These are phyloP conservation scores for Hypothenemus hampei DNA, from an alignment of 1,140 invertebrate genomes.

Conservation along the genomic window DNA sequence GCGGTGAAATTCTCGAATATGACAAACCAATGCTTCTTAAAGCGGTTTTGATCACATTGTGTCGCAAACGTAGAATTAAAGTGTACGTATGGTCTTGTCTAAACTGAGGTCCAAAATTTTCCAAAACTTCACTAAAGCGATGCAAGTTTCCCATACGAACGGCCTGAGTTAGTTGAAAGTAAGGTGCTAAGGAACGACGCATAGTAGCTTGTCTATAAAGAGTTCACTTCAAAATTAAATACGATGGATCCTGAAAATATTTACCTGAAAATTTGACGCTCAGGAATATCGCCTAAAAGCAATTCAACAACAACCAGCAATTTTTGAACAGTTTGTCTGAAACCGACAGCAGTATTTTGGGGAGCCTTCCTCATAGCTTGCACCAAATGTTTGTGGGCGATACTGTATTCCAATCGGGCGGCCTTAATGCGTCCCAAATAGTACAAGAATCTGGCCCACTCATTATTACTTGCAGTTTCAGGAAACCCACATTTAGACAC, in stretches of 20 bases:
- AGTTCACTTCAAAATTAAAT: slow-evolving; percentile 1
- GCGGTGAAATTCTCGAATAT: slow-evolving; percentile 93
- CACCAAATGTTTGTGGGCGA: slow-evolving; percentile 93
- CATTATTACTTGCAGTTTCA: slow-evolving; percentile 96
- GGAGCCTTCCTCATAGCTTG: slow-evolving; percentile 94
- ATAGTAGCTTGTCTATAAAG: slow-evolving; percentile 70
- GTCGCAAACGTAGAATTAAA: slow-evolving; percentile 86
- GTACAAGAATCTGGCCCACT: slow-evolving; percentile 96
- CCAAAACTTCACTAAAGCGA: slow-evolving; percentile 89
- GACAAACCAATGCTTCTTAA: slow-evolving; percentile 94
- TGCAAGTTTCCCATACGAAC: slow-evolving; percentile 92
- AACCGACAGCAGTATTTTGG: slow-evolving; percentile 95
- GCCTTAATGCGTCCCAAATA: slow-evolving; percentile 97
- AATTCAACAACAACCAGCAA: slow-evolving; percentile 94
- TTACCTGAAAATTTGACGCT: slow-evolving; percentile 69
- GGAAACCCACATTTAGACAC: slow-evolving; percentile 96
- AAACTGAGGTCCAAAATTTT: slow-evolving; percentile 84
- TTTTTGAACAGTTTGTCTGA: slow-evolving; percentile 97
- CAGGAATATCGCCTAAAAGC: slow-evolving; percentile 95
- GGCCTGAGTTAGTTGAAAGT: slow-evolving; percentile 96
- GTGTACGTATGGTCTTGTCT: slow-evolving; percentile 90
- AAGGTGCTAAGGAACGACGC: slow-evolving; percentile 83
- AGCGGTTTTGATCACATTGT: slow-evolving; percentile 99
- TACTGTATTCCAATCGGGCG: slow-evolving; percentile 90
- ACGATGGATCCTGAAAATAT: neutral